Percentiles rank a stretch among this genome's conserved stretches.
phyloP scores from a whole-genome alignment of 2,113 vertebrate species.

The Anseranas semipalmata region DNA sequence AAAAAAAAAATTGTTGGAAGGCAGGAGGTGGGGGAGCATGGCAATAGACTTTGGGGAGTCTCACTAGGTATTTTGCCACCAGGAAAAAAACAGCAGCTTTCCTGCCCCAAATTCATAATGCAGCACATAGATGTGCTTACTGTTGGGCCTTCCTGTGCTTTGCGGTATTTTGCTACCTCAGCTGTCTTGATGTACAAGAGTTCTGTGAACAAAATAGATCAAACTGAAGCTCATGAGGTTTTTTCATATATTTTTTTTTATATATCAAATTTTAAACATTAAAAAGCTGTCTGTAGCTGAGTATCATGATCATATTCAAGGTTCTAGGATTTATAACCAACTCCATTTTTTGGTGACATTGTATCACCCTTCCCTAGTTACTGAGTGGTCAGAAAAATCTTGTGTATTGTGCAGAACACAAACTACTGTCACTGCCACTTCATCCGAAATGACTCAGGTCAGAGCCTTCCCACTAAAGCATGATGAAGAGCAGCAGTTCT shows the following conservation, averaged over 20 bases:
- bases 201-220: not conserved
- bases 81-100: not conserved
- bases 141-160: not conserved
- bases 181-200: not conserved
- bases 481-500: not conserved
- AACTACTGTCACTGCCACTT: not conserved
- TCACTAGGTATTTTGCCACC: not conserved
- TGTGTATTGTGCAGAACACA: not conserved
- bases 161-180: not conserved
- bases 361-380: not conserved
- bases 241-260: not conserved
- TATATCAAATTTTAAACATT: not conserved
- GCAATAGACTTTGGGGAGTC: not conserved
- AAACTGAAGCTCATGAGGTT: not conserved
- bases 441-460: not conserved
- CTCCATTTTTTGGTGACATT: not conserved
- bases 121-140: not conserved
- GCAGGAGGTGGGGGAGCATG: not conserved
- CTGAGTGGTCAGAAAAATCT: not conserved
- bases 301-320: not conserved
- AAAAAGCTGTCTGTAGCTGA: not conserved
- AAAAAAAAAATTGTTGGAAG: not conserved
- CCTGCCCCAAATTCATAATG: rapidly evolving
- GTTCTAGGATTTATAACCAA: not conserved
- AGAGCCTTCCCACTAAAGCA: not conserved